These are phyloP conservation scores for Heliconius ethilla DNA, from an alignment of 2,888 invertebrate species.

Conservation along the genomic window DNA sequence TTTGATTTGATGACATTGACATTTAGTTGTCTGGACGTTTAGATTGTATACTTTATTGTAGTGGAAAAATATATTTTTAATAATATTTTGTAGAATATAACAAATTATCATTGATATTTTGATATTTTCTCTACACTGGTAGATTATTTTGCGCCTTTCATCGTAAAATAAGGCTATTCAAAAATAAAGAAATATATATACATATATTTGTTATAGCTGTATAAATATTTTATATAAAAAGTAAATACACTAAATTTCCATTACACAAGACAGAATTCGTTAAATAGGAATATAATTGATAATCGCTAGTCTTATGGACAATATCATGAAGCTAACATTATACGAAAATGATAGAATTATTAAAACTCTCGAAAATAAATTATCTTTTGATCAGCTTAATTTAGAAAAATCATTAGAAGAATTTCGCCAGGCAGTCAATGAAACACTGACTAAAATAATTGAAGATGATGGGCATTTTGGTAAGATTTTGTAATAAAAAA, in stretches of 20 bases:
- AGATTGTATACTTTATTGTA: neutral
- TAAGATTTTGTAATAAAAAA: slow-evolving; percentile 42
- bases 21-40: neutral
- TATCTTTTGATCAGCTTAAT: slow-evolving; percentile 50
- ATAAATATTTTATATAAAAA: no score
- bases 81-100: no score
- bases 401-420: slow-evolving; percentile 60
- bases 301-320: neutral
- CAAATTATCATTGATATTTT: no score
- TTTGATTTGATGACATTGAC: neutral
- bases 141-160: no score
- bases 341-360: slow-evolving; percentile 55
- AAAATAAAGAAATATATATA: no score
- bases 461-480: slow-evolving; percentile 55
- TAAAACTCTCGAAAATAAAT: slow-evolving; percentile 53
- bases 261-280: neutral
- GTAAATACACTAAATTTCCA: no score
- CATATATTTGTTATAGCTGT: no score
- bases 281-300: neutral
- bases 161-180: no score
- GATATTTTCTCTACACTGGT: no score
- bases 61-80: no score
- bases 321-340: slow-evolving; percentile 58
- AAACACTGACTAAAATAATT: slow-evolving; percentile 61
- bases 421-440: slow-evolving; percentile 63